Evolutionary conservation across 2,113 vertebrate genomes (phyloP).

Genomic region (Callospermophilus lateralis): DNA sequence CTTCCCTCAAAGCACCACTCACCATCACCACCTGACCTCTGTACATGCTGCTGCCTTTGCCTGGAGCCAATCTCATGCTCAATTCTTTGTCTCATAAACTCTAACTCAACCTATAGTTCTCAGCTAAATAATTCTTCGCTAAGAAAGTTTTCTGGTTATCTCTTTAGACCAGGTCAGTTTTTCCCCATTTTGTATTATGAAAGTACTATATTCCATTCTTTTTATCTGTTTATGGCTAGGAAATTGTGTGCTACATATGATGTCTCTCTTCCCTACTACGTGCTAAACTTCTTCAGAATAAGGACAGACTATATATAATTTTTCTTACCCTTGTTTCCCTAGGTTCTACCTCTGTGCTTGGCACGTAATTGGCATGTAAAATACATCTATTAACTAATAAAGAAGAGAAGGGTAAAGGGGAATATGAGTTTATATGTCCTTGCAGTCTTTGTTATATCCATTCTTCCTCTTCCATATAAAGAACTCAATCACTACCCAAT

Average conservation of each 20-base stretch:
- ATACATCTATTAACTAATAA: conserved; percentile 16
- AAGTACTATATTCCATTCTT: not conserved
- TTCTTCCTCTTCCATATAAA: conserved; percentile 49
- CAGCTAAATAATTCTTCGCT: not conserved
- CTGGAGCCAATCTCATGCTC: not conserved
- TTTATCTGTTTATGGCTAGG: not conserved
- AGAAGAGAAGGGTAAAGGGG: not conserved
- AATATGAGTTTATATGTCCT: not conserved
- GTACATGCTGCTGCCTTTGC: not conserved
- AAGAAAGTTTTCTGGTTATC: not conserved
- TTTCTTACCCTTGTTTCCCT: not conserved
- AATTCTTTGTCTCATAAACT: not conserved
- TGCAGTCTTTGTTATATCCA: not conserved
- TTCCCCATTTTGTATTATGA: not conserved
- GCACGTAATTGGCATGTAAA: conserved; percentile 1
- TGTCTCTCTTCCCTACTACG: not conserved
- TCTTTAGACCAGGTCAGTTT: not conserved
- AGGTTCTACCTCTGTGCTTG: not conserved
- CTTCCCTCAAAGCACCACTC: not conserved
- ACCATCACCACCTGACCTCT: not conserved
- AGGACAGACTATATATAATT: not conserved
- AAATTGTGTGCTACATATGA: not conserved
- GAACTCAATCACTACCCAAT: conserved; percentile 35
- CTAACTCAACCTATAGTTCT: not conserved
- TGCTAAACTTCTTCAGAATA: not conserved